These are phyloP conservation scores for Nymphalis c-album DNA, from an alignment of 2,888 invertebrate genomes.

Conservation along the genomic window DNA sequence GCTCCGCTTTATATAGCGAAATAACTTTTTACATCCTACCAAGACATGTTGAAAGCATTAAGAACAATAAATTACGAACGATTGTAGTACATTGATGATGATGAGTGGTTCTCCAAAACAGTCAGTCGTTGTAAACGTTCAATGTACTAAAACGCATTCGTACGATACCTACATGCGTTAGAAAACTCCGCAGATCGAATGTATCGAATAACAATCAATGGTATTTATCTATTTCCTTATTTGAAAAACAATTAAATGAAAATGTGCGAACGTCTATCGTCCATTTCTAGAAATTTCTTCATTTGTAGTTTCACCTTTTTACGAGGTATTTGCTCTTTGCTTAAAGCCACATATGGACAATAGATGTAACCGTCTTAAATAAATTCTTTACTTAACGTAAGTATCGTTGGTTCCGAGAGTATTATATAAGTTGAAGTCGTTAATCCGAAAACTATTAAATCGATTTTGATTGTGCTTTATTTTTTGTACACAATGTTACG, in stretches of 20 bases:
- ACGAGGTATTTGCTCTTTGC: slow-evolving; percentile 9
- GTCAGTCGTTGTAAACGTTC: slow-evolving; percentile 2
- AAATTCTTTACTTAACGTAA: slow-evolving; percentile 17
- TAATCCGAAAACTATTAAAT: background rate
- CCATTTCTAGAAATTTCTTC: slow-evolving; percentile 33
- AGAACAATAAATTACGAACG: slow-evolving; percentile 12
- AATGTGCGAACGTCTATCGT: slow-evolving; percentile 33
- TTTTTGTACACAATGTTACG: too few species aligned
- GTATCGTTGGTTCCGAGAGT: slow-evolving; percentile 6
- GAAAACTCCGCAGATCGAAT: slow-evolving; percentile 18
- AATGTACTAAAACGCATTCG: background rate
- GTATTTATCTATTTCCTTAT: slow-evolving; percentile 30
- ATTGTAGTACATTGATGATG: slow-evolving; percentile 16
- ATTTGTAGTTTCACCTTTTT: slow-evolving; percentile 22
- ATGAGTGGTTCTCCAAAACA: background rate
- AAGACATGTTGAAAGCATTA: slow-evolving; percentile 2
- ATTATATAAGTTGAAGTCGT: background rate
- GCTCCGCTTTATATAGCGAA: slow-evolving; percentile 46
- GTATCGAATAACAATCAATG: slow-evolving; percentile 26
- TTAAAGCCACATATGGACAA: background rate
- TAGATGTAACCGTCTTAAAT: slow-evolving; percentile 7
- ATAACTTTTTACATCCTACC: slow-evolving; percentile 34
- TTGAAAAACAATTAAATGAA: slow-evolving; percentile 35
- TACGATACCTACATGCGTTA: slow-evolving; percentile 1
- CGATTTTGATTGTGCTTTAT: too few species aligned